Evolutionary conservation across 2,797 vertebrate genomes (phyloP).

Genomic region (Limosa lapponica): DNA sequence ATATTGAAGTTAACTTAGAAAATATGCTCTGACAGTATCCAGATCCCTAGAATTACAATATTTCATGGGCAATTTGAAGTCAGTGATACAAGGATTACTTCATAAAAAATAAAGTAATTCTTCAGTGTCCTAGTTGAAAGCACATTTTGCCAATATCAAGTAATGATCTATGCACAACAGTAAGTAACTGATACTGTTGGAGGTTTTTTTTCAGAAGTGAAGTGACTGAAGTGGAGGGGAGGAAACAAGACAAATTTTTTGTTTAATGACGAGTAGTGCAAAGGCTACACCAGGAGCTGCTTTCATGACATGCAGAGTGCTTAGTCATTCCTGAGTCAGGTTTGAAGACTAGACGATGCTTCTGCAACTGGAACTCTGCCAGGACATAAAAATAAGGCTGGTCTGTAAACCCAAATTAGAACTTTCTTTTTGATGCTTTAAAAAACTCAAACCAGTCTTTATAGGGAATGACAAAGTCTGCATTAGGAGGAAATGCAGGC

Average conservation of each 20-base stretch:
- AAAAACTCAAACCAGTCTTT: neutral
- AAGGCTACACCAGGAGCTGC: neutral
- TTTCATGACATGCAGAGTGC: neutral
- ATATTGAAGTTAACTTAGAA: slow-evolving; percentile 29
- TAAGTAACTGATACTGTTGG: neutral
- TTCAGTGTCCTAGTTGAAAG: neutral
- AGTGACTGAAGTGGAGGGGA: neutral
- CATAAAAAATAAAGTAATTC: neutral
- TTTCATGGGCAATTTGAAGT: slow-evolving; percentile 49
- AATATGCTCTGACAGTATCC: neutral
- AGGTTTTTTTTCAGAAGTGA: neutral
- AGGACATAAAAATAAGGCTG: neutral
- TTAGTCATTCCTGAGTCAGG: neutral
- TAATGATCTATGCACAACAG: neutral
- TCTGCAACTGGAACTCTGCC: neutral
- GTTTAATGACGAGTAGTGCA: neutral
- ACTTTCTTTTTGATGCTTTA: neutral
- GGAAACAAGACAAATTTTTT: neutral
- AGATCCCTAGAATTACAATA: slow-evolving; percentile 20
- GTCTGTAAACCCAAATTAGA: neutral
- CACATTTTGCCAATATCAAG: neutral
- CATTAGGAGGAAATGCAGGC: neutral
- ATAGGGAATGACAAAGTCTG: neutral
- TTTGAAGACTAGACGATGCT: neutral
- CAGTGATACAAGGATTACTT: slow-evolving; percentile 12